These are phyloP conservation scores for Sylvia atricapilla DNA, from an alignment of 2,113 vertebrate genomes.

Conservation along the genomic window DNA sequence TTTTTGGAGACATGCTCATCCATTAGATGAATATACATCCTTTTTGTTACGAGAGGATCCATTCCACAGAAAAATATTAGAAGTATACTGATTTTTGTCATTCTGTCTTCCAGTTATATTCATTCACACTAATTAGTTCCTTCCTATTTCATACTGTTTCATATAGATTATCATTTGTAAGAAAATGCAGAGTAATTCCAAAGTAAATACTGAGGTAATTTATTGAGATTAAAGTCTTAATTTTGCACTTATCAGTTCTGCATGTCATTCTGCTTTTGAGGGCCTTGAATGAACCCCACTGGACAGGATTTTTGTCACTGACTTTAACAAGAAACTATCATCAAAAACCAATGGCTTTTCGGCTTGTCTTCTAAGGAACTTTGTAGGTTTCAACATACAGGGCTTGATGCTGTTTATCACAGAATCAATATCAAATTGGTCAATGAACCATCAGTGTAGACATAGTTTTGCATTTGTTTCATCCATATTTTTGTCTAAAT, in stretches of 20 bases:
- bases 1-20: neutral
- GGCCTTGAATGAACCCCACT: neutral
- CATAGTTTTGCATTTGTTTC: neutral
- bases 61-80: neutral
- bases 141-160: neutral
- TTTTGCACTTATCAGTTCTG: neutral
- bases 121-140: neutral
- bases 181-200: neutral
- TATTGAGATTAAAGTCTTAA: neutral
- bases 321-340: neutral
- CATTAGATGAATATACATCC: neutral
- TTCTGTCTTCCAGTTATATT: neutral
- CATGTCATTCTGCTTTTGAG: neutral
- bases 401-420: neutral
- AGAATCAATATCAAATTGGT: neutral
- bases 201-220: neutral
- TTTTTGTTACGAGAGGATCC: neutral
- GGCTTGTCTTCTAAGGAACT: neutral
- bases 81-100: neutral
- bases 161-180: neutral
- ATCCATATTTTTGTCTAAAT: constrained; percentile 22
- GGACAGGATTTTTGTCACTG: neutral
- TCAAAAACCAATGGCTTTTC: neutral
- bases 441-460: neutral
- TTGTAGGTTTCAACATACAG: neutral